Base-by-base conservation (phyloP, 2,113 vertebrate species). In the Egretta garzetta region DNA sequence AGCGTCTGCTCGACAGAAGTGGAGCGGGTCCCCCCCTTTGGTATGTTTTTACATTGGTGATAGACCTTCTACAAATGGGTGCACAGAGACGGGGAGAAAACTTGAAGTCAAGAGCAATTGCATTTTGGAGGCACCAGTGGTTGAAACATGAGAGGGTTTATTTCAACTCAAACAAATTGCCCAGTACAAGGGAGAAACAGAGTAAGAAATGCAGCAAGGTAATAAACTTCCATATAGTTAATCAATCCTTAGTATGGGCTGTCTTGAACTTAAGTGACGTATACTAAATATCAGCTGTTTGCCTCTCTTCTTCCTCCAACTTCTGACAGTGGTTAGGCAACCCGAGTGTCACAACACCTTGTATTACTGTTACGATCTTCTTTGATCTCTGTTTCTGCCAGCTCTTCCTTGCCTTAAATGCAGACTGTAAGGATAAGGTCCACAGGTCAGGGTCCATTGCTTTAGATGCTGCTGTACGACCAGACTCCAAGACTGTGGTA, bases 11-110 rank as follows among this genome's bases (percentile, higher is more conserved):
- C 98, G 27, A 97, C 97, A 3, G 96, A 95, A 77, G 86, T 88
- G 6, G 97, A 97, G 94, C 96, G n/a, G 7, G 28, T 97, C 15
- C 98, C 99, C 55, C 98, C 97, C 4, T 99, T 99, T 27, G 99
- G 99, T 99, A 98, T 77, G 99, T 98, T 26, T 64, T 83, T 75
- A 45, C 2, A 5, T 28, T 24, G 0, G 3, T 39, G 49, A 56
- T 66, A 81, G 72, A 52, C 62, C 21, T 83, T 59, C 68, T 84
- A 17, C 10, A 74, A 83, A 50, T 14, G 47, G 37, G 37, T 91
- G 74, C n/a, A 30, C 45, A 47, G 56, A 52, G 41, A 21, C 1
- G 2, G 62, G 62, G 30, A 75, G n/a, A 83, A 59, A 73, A 55
- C 28, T 73, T 50, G 33, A 82, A 26, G 30, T 45, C 41, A 73